Base-by-base conservation (phyloP, 2,888 invertebrate species). In the Drosophila sordidapex region DNA sequence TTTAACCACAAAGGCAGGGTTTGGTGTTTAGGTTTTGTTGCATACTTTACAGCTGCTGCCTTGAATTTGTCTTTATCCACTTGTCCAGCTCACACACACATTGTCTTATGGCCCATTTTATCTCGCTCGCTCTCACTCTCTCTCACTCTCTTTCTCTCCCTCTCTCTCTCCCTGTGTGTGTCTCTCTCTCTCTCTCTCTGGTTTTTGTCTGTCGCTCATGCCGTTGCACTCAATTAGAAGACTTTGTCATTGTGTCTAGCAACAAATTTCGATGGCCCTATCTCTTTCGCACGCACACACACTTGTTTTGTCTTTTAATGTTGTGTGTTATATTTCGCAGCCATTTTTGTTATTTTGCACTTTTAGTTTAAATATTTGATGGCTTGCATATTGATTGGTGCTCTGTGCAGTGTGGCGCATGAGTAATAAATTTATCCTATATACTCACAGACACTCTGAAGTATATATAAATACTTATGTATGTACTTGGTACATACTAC, bases 361-460 rank as follows among this genome's bases (percentile, higher is more conserved):
- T 89, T 89, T 87, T 83, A 76, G 81, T 74, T 87, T 87, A 89
- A 87, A 87, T 89, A 87, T 89, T 87, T 87, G 85, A 87, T 89
- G 70, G 76, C 85, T 74, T 83, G 89, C 85, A 89, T 87, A 87
- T 89, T 87, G 89, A 87, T 87, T 89, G 88, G 85, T 87, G 84
- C 87, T 85, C 74, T 59, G 82, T 76, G 79, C 77, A 82, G 85
- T 81, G 80, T 79, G 88, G 85, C 88, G 87, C 86, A 89, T 86
- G 87, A 89, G 87, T 89, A 80, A 87, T 84, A 80, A 81, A 80
- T 79, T 67, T 60, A 56, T 52, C 58, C 67, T 46, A 76, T 74
- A 59, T 67, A 64, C 60, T 54, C 70, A 56, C 56, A 68, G 54
- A 36, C 53, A 54, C 38, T 63, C 13, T 15, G 11, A 33, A 31